Evolutionary conservation across 2,888 invertebrate species (phyloP).

Genomic region (Drosophila neutralis): DNA sequence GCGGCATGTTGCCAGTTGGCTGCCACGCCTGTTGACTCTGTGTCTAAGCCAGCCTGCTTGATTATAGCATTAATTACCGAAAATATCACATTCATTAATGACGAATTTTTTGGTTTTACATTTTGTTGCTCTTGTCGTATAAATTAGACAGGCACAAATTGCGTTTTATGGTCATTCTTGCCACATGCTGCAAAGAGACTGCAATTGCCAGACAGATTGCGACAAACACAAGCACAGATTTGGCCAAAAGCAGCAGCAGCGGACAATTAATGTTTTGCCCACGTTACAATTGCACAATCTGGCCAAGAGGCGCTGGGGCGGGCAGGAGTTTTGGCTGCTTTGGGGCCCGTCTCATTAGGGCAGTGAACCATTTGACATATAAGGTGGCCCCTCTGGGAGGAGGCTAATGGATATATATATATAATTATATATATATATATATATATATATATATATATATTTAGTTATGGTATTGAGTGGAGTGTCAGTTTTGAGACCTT

Average conservation of each 20-base stretch:
- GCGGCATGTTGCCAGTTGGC: slow-evolving; percentile 5
- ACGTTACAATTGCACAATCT: slow-evolving; percentile 33
- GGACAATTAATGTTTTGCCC: slow-evolving; percentile 44
- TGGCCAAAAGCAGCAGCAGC: slow-evolving; percentile 31
- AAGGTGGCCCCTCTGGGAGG: slow-evolving; percentile 22
- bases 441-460: not conserved
- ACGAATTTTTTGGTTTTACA: not conserved
- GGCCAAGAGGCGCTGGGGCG: slow-evolving; percentile 9
- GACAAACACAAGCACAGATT: slow-evolving; percentile 47
- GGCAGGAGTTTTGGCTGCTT: not conserved
- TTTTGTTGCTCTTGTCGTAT: slow-evolving; percentile 31
- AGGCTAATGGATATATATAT: not conserved
- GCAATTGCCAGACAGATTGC: slow-evolving; percentile 51
- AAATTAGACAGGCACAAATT: slow-evolving; percentile 68
- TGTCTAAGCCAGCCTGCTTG: slow-evolving; percentile 8
- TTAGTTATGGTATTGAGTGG: slow-evolving; percentile 22
- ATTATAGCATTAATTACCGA: slow-evolving; percentile 46
- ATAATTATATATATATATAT: not conserved
- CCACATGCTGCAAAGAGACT: slow-evolving; percentile 56
- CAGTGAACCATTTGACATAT: slow-evolving; percentile 72
- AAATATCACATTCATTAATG: slow-evolving; percentile 57
- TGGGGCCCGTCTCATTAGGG: slow-evolving; percentile 58
- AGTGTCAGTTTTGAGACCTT: slow-evolving; percentile 23
- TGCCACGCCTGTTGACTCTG: slow-evolving; percentile 44
- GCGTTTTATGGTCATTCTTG: slow-evolving; percentile 73